Conservation (phyloP, 2,113 vertebrate genomes). For the Gymnarchus niloticus region DNA sequence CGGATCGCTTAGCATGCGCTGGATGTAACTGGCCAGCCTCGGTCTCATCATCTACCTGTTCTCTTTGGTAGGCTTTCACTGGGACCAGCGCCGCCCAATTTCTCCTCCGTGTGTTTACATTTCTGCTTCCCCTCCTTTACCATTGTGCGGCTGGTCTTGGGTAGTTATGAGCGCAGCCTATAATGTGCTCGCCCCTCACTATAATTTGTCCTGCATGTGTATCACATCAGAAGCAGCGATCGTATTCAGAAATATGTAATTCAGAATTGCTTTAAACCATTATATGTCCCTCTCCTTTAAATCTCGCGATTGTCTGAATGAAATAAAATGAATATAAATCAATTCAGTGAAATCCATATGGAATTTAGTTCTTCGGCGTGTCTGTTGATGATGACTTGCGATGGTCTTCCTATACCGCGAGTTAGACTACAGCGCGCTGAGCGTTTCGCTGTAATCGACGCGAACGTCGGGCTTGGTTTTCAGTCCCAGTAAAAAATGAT, state of each 20-base stretch:
- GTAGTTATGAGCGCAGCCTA: no score
- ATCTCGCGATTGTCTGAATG: neutral
- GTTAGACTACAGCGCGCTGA: neutral
- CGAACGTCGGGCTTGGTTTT: neutral
- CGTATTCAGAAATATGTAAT: neutral
- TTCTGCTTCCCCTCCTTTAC: conserved; percentile 47
- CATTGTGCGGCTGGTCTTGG: conserved; percentile 53
- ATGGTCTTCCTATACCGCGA: neutral
- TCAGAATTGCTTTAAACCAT: neutral
- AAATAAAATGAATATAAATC: neutral
- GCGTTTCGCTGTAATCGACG: neutral
- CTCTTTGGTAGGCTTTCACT: conserved; percentile 13
- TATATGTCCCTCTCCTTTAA: neutral
- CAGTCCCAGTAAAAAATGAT: neutral
- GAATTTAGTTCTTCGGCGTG: no score
- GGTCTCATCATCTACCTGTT: conserved; percentile 60
- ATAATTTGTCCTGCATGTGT: neutral
- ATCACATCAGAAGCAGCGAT: neutral
- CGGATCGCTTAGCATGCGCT: conserved; percentile 50
- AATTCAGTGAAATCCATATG: neutral
- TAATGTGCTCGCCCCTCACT: no score
- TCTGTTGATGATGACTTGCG: neutral
- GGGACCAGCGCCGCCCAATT: conserved; percentile 11
- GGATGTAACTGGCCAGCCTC: conserved; percentile 44
- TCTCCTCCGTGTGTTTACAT: conserved; percentile 52